Percentiles rank a stretch among this genome's conserved stretches.
phyloP scores from a whole-genome alignment of 2,113 vertebrate species.

The Hemibates koningsi region DNA sequence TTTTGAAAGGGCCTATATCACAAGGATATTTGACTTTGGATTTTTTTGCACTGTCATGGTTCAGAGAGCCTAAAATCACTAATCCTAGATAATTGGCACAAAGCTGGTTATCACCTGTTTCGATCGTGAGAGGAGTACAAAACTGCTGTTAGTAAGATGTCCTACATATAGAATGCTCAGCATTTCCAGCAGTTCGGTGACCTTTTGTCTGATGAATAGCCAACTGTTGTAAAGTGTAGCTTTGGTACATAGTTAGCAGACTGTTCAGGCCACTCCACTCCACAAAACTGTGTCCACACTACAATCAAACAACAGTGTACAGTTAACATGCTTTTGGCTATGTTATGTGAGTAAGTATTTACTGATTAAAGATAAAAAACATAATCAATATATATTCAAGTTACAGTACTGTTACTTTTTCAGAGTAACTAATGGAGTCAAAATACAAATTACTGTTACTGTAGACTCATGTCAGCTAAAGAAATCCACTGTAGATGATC shows the following conservation, averaged over 20 bases:
- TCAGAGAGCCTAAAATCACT: neutral
- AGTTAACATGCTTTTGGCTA: accelerated
- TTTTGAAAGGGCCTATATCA: neutral
- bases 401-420: neutral
- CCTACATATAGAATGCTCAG: neutral
- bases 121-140: neutral
- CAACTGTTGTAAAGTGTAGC: neutral
- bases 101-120: neutral
- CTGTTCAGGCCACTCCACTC: neutral
- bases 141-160: neutral
- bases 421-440: neutral
- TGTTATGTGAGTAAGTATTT: neutral
- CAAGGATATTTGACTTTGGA: neutral
- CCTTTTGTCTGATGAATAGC: neutral
- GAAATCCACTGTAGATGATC: neutral
- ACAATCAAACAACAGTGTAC: neutral
- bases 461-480: neutral
- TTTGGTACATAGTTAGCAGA: neutral
- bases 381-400: neutral
- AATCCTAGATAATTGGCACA: neutral
- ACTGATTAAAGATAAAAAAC: neutral
- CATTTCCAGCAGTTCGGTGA: neutral
- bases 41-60: neutral
- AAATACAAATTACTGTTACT: neutral
- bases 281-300: neutral